Percentiles rank a stretch among this genome's conserved stretches.
phyloP scores from a whole-genome alignment of 2,113 vertebrate species.

The Sialia sialis region DNA sequence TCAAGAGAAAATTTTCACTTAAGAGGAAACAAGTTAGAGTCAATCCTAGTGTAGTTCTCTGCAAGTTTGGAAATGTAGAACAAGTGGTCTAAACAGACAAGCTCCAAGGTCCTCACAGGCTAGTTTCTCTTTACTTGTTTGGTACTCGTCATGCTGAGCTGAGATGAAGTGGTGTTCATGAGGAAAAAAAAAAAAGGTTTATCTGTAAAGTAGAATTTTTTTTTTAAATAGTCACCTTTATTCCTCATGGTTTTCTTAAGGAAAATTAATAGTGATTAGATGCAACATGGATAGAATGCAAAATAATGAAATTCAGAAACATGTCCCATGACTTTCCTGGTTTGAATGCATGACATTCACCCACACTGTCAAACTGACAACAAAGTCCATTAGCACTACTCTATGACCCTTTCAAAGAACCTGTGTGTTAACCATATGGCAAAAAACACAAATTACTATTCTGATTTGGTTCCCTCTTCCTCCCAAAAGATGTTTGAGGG shows the following conservation, averaged over 20 bases:
- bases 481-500: not conserved
- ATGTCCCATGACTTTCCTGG: not conserved
- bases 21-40: not conserved
- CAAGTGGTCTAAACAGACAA: not conserved
- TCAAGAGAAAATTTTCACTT: not conserved
- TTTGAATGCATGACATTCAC: not conserved
- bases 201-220: not conserved
- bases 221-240: not conserved
- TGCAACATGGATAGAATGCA: not conserved
- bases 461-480: not conserved
- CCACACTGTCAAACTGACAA: not conserved
- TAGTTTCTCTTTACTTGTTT: rapidly evolving
- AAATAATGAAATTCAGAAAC: not conserved
- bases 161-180: not conserved
- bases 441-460: not conserved
- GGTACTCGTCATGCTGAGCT: not conserved
- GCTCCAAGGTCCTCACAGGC: not conserved
- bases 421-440: not conserved
- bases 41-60: not conserved
- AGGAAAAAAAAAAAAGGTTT: not conserved
- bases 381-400: not conserved
- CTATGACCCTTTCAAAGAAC: not conserved
- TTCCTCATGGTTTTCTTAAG: not conserved
- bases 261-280: not conserved
- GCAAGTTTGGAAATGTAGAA: not conserved